Evolutionary conservation across 2,797 vertebrate species (phyloP).

Genomic region (Amblyraja radiata): DNA sequence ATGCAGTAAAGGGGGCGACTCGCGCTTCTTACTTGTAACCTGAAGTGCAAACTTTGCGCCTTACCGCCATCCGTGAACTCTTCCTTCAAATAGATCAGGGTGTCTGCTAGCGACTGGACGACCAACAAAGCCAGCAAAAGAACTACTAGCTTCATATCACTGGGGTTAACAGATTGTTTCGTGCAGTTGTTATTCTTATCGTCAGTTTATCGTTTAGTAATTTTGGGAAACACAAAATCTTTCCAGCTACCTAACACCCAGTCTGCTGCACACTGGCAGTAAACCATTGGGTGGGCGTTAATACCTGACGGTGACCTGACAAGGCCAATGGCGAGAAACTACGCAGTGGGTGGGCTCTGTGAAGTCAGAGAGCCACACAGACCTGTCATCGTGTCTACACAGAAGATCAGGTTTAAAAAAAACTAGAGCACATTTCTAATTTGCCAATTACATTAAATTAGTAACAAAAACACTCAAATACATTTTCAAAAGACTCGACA

Average conservation of each 20-base stretch:
- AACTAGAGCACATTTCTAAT: neutral
- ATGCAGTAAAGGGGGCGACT: too few species aligned
- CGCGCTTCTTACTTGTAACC: neutral
- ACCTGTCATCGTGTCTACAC: neutral
- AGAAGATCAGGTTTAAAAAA: neutral
- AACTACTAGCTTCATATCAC: neutral
- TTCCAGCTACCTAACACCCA: neutral
- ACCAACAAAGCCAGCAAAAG: neutral
- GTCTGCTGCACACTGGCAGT: neutral
- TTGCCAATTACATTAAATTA: neutral
- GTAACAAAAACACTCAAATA: neutral
- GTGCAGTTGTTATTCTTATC: neutral
- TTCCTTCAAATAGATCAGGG: slow-evolving; percentile 65
- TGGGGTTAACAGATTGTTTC: neutral
- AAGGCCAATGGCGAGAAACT: neutral
- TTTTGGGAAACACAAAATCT: neutral
- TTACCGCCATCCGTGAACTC: slow-evolving; percentile 77
- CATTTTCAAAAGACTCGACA: neutral
- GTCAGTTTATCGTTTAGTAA: neutral
- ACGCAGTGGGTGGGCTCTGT: neutral
- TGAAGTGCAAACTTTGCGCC: slow-evolving; percentile 34
- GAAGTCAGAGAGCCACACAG: neutral
- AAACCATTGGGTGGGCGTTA: neutral
- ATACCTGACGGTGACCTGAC: neutral
- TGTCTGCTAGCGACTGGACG: neutral